These are phyloP conservation scores for Megalops cyprinoides DNA, from an alignment of 2,797 vertebrate genomes.

Conservation along the genomic window DNA sequence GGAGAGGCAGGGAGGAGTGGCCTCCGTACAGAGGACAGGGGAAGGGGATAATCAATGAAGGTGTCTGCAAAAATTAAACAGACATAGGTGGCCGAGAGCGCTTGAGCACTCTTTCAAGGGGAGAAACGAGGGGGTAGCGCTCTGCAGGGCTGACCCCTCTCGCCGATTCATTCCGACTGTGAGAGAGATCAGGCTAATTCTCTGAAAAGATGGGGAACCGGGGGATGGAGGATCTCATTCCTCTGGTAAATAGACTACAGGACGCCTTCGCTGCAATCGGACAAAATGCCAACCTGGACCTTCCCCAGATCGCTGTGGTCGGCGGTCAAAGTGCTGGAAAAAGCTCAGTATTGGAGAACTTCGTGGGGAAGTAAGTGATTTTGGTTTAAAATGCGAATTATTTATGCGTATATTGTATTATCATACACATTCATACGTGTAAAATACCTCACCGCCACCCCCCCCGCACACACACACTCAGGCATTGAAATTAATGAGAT, in stretches of 20 bases:
- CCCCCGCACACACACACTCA: not conserved
- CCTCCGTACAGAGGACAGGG: conserved; percentile 8
- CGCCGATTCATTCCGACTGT: conserved; percentile 22
- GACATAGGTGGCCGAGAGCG: not conserved
- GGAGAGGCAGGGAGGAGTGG: conserved; percentile 6
- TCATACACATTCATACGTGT: not conserved
- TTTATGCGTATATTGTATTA: not conserved
- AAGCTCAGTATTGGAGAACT: conserved; percentile 88
- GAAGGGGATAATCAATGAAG: conserved; percentile 27
- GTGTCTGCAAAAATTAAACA: conserved; percentile 26
- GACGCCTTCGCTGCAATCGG: conserved; percentile 86
- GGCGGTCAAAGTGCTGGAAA: conserved; percentile 95
- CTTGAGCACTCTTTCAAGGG: conserved; percentile 18
- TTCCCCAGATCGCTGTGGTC: conserved; percentile 96
- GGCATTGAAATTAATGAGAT: not conserved
- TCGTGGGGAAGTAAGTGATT: conserved; percentile 75
- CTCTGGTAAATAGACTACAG: conserved; percentile 79
- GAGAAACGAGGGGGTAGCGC: conserved; percentile 18
- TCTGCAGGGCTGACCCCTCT: conserved; percentile 14
- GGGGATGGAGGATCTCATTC: conserved; percentile 84
- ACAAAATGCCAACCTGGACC: conserved; percentile 87
- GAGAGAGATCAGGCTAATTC: conserved; percentile 24
- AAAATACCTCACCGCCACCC: not conserved
- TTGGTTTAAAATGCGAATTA: not conserved
- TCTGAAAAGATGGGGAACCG: conserved; percentile 78